phyloP scores from a whole-genome alignment of 2,888 invertebrate species.

The Trichogramma dendrolimi region DNA sequence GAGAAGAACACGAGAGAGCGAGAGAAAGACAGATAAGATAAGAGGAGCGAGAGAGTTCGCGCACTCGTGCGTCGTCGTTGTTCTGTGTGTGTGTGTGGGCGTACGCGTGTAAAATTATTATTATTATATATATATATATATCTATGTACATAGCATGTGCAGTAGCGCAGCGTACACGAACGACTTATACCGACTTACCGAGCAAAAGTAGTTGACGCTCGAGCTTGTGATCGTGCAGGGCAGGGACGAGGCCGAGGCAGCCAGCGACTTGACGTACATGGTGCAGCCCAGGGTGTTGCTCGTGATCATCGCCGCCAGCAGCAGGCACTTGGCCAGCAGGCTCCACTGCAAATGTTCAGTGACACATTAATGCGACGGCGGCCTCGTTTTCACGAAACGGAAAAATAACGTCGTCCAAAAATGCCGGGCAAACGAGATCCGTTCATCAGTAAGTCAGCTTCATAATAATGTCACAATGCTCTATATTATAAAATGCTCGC shows the following conservation, averaged over 20 bases:
- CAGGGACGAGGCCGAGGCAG: conserved; percentile 59
- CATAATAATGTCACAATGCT: too few relatives aligned
- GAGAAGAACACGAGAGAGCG: background rate
- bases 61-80: too few relatives aligned
- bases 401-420: too few relatives aligned
- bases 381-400: too few relatives aligned
- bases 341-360: conserved; percentile 32
- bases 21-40: background rate
- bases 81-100: background rate
- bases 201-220: conserved; percentile 62
- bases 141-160: too few relatives aligned
- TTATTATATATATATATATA: too few relatives aligned
- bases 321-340: conserved; percentile 39
- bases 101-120: background rate
- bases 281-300: conserved; percentile 62
- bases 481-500: too few relatives aligned
- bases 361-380: too few relatives aligned
- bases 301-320: conserved; percentile 57
- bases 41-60: background rate
- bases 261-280: conserved; percentile 62
- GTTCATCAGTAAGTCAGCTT: too few relatives aligned
- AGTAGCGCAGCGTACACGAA: too few relatives aligned
- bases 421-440: too few relatives aligned
- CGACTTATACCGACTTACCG: conserved; percentile 54
- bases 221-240: conserved; percentile 63